Conservation (phyloP, 2,888 invertebrate species). For the Leucania comma region DNA sequence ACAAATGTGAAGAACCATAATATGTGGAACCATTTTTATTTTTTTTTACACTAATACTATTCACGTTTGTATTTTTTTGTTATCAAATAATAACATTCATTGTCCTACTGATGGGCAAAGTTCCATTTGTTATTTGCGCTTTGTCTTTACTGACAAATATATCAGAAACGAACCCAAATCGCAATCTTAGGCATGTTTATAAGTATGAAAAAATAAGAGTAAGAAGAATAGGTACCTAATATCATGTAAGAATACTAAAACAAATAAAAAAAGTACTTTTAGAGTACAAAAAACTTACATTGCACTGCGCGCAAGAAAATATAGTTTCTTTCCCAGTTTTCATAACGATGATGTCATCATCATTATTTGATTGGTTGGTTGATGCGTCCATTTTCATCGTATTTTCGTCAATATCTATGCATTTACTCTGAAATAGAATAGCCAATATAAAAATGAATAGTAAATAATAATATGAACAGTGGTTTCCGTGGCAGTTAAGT, state of each 20-base stretch:
- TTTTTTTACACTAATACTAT: too few species aligned
- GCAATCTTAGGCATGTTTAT: not conserved
- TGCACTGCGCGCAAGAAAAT: conserved; percentile 79
- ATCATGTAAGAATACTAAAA: not conserved
- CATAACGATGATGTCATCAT: conserved; percentile 66
- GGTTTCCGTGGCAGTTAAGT: not conserved
- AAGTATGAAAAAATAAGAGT: not conserved
- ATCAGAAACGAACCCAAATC: not conserved
- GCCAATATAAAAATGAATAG: not conserved
- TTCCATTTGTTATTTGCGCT: not conserved
- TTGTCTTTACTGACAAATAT: not conserved
- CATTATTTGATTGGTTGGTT: conserved; percentile 62
- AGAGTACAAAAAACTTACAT: conserved; percentile 74
- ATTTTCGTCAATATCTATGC: conserved; percentile 71
- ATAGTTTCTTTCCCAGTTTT: conserved; percentile 71
- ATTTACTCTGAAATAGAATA: conserved; percentile 73
- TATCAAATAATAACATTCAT: not conserved
- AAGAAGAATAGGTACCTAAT: not conserved
- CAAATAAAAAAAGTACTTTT: not conserved
- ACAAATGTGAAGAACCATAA: too few species aligned
- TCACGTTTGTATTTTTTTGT: too few species aligned
- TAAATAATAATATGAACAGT: not conserved
- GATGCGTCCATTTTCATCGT: conserved; percentile 71
- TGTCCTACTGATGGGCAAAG: not conserved
- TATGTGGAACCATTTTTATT: too few species aligned